Percentiles rank a stretch among this genome's conserved stretches.
Conservation (phyloP, 2,888 invertebrate genomes). For the Pristionchus fissidentatus region DNA sequence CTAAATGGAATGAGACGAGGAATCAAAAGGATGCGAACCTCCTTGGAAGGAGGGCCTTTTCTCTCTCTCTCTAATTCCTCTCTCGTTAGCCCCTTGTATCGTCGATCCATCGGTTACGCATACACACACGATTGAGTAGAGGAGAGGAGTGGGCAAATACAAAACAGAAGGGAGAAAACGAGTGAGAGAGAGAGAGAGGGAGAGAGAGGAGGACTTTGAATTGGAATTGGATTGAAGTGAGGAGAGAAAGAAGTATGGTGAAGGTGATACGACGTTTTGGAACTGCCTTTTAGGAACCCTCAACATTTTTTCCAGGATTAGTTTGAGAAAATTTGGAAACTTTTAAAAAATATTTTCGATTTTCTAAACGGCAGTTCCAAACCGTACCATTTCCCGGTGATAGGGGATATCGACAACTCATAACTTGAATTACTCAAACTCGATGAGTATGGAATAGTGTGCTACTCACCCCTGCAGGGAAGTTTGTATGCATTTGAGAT, state of each 20-base stretch:
- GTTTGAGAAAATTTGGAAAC: too few species aligned
- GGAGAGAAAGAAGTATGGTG: neutral
- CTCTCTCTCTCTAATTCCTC: constrained; percentile 25
- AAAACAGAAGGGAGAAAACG: constrained; percentile 21
- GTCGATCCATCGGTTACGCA: constrained; percentile 3
- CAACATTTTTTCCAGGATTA: too few species aligned
- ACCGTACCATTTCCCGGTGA: too few species aligned
- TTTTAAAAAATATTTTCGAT: too few species aligned
- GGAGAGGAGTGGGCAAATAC: constrained; percentile 37
- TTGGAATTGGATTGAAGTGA: neutral
- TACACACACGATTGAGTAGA: constrained; percentile 29
- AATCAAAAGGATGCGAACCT: neutral
- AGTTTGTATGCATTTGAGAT: constrained; percentile 47
- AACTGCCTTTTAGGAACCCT: too few species aligned
- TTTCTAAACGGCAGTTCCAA: too few species aligned
- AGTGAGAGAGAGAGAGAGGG: too few species aligned
- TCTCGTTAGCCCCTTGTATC: constrained; percentile 3
- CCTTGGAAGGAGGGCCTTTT: constrained; percentile 7
- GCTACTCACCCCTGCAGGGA: constrained; percentile 53
- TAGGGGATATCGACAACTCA: too few species aligned
- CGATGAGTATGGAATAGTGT: neutral
- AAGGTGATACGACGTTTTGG: neutral
- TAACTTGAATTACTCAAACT: too few species aligned
- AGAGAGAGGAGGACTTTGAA: constrained; percentile 3
- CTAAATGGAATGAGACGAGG: neutral